phyloP scores from a whole-genome alignment of 2,888 invertebrate species.

The Heliconius erato region DNA sequence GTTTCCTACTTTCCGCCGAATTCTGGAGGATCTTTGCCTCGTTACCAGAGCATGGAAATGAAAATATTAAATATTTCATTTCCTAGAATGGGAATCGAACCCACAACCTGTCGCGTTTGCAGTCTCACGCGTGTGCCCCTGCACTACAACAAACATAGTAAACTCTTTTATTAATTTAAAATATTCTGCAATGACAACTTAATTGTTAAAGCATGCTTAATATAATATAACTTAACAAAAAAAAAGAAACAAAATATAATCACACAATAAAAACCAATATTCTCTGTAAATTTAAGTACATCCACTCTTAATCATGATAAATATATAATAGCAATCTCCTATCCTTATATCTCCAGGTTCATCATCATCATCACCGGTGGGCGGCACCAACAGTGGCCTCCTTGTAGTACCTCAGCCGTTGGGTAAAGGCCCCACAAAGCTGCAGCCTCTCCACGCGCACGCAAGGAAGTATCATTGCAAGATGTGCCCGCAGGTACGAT shows the following conservation, averaged over 20 bases:
- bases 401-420: slow-evolving; percentile 96
- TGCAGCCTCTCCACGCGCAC: slow-evolving; percentile 80
- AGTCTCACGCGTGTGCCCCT: neutral
- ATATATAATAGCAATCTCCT: neutral
- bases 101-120: too few species aligned
- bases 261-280: too few species aligned
- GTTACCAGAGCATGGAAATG: too few species aligned
- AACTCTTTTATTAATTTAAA: too few species aligned
- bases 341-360: slow-evolving; percentile 73
- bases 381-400: slow-evolving; percentile 83
- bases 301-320: neutral
- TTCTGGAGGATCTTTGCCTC: neutral
- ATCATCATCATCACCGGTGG: slow-evolving; percentile 81
- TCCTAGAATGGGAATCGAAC: too few species aligned
- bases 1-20: neutral
- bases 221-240: too few species aligned
- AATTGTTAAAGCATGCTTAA: too few species aligned
- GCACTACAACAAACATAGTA: too few species aligned
- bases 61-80: too few species aligned
- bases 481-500: slow-evolving; percentile 98
- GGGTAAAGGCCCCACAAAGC: slow-evolving; percentile 85
- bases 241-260: too few species aligned
- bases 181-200: too few species aligned
- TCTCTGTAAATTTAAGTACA: neutral
- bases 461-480: slow-evolving; percentile 96